Conservation (phyloP, 2,797 vertebrate genomes). For the Rousettus madagascariensis region DNA sequence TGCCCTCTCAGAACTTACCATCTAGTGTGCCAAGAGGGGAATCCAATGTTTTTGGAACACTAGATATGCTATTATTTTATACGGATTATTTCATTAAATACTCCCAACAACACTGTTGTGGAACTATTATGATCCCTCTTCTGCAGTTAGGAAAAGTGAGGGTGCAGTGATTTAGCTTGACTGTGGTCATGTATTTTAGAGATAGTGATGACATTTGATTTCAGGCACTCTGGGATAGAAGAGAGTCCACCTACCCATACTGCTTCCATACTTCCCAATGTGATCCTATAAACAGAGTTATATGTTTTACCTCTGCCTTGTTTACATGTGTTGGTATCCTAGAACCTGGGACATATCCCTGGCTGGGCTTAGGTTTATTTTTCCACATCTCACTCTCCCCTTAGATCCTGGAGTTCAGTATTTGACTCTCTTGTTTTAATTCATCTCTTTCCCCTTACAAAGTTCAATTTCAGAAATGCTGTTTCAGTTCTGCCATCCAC, state of each 20-base stretch:
- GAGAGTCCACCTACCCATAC: neutral
- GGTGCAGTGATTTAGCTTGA: neutral
- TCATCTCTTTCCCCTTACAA: neutral
- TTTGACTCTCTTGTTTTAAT: neutral
- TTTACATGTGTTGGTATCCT: neutral
- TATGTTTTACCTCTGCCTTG: neutral
- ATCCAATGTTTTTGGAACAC: neutral
- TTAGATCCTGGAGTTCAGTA: neutral
- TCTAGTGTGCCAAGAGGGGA: neutral
- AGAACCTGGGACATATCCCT: neutral
- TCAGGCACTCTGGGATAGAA: neutral
- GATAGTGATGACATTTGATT: neutral
- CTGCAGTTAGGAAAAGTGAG: neutral
- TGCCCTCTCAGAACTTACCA: neutral
- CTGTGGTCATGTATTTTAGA: neutral
- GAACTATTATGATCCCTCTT: neutral
- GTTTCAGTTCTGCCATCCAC: neutral
- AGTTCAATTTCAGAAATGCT: neutral
- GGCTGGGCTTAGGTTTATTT: neutral
- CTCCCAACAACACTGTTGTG: neutral
- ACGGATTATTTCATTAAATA: neutral
- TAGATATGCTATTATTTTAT: neutral
- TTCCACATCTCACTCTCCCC: neutral
- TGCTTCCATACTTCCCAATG: neutral
- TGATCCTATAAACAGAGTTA: neutral